A percentile compares a stretch with the other conserved stretches of the same genome.
Conservation (phyloP, 2,113 vertebrate species). For the Piprites chloris region DNA sequence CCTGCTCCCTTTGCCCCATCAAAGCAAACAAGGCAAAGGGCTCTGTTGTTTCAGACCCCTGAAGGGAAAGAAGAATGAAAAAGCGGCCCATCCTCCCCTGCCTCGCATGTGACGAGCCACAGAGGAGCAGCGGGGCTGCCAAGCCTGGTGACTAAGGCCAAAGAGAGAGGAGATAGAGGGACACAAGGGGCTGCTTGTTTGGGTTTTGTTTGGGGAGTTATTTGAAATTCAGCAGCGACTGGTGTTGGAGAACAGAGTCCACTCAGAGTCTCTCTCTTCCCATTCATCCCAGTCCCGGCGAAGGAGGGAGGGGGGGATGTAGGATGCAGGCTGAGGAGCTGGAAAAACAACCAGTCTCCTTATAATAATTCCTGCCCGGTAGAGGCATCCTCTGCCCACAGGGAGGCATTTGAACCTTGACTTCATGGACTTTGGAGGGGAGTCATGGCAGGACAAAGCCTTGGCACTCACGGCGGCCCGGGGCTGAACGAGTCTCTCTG, state of each 20-base stretch:
- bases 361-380: not conserved
- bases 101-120: conserved; percentile 30
- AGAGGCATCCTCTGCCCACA: not conserved
- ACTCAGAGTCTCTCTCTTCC: conserved; percentile 63
- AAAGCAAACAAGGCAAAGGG: conserved; percentile 46
- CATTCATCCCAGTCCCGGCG: conserved; percentile 8
- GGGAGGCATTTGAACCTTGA: not conserved
- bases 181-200: conserved; percentile 59
- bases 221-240: conserved; percentile 66
- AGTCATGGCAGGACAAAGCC: not conserved
- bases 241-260: conserved; percentile 63
- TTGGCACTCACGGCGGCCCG: not conserved
- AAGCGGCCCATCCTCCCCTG: conserved; percentile 1
- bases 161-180: conserved; percentile 61
- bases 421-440: fast-evolving
- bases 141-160: conserved; percentile 58
- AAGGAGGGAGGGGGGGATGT: not conserved
- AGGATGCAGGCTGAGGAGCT: conserved; percentile 16
- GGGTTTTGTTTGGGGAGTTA: conserved; percentile 63
- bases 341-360: conserved; percentile 46
- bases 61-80: not conserved
- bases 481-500: not conserved
- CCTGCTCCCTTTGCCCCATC: not conserved
- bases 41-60: conserved; percentile 22
- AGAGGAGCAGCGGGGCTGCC: conserved; percentile 33